Evolutionary conservation across 2,888 invertebrate species (phyloP).

Genomic region (Homarus gammarus): DNA sequence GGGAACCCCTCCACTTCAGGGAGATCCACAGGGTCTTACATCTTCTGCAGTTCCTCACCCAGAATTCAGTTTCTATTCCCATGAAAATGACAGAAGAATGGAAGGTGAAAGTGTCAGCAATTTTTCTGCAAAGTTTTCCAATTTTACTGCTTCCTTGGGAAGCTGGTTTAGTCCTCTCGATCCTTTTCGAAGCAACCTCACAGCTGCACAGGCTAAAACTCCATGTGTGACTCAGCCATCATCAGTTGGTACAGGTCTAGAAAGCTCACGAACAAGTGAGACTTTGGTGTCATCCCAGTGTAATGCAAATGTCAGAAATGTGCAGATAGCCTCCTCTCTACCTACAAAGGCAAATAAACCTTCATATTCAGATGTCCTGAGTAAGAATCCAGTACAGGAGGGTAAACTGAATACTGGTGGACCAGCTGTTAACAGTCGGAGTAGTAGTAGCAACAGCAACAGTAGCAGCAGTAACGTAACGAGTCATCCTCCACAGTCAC

Average conservation of each 20-base stretch:
- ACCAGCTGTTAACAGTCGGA: conserved; percentile 40
- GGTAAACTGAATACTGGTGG: conserved; percentile 33
- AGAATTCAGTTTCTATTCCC: conserved; percentile 61
- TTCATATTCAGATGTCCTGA: conserved; percentile 73
- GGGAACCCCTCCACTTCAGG: conserved; percentile 58
- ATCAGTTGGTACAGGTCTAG: conserved; percentile 23
- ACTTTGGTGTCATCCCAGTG: conserved; percentile 15
- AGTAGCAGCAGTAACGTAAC: conserved; percentile 32
- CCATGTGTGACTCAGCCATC: conserved; percentile 25
- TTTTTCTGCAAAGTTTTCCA: conserved; percentile 65
- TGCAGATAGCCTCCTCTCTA: conserved; percentile 28
- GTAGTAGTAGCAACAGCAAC: conserved; percentile 51
- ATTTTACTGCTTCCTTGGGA: conserved; percentile 70
- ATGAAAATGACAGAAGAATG: conserved; percentile 55
- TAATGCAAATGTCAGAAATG: conserved; percentile 5
- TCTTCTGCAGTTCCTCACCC: conserved; percentile 36
- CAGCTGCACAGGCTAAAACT: conserved; percentile 37
- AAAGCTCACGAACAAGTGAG: conserved; percentile 6
- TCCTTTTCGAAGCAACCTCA: conserved; percentile 63
- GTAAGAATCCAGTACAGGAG: conserved; percentile 65
- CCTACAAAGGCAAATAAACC: conserved; percentile 56
- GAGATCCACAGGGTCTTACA: conserved; percentile 41
- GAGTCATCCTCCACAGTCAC: conserved; percentile 38
- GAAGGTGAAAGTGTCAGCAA: conserved; percentile 54
- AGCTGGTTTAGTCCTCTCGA: conserved; percentile 70